Percentiles rank a stretch among this genome's conserved stretches.
phyloP scores from a whole-genome alignment of 2,888 invertebrate genomes.

The Drosophila ezoana region DNA sequence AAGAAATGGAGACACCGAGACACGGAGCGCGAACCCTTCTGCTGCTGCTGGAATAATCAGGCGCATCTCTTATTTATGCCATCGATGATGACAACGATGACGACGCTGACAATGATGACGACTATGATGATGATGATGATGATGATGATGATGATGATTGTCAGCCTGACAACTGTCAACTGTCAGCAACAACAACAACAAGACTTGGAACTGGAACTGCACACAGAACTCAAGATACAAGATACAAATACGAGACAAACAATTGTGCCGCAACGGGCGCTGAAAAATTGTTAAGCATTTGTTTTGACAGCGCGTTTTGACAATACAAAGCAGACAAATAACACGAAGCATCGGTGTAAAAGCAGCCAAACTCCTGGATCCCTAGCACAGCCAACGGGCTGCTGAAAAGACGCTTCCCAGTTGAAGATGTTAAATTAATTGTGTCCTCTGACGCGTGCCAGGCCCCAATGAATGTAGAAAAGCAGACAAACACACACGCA shows the following conservation, averaged over 20 bases:
- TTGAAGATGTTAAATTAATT: slow-evolving; percentile 59
- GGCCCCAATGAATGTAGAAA: slow-evolving; percentile 16
- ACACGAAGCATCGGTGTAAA: slow-evolving; percentile 48
- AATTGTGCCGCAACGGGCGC: slow-evolving; percentile 52
- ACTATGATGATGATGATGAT: slow-evolving; percentile 19
- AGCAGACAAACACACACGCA: neutral
- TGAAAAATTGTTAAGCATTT: slow-evolving; percentile 78
- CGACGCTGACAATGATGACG: slow-evolving; percentile 22
- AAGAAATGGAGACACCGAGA: slow-evolving; percentile 6
- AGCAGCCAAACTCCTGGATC: slow-evolving; percentile 13
- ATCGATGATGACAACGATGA: slow-evolving; percentile 52
- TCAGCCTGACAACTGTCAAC: slow-evolving; percentile 73
- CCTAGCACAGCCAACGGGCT: neutral
- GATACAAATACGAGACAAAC: slow-evolving; percentile 25
- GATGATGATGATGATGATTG: slow-evolving; percentile 44
- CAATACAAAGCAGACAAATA: slow-evolving; percentile 70
- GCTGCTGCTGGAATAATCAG: slow-evolving; percentile 38
- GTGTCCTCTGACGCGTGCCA: slow-evolving; percentile 57
- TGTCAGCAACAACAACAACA: slow-evolving; percentile 61
- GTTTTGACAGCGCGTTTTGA: slow-evolving; percentile 77
- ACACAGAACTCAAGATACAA: slow-evolving; percentile 22
- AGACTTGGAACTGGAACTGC: slow-evolving; percentile 9
- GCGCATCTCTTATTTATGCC: slow-evolving; percentile 65
- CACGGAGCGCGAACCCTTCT: slow-evolving; percentile 43
- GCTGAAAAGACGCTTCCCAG: neutral